These are phyloP conservation scores for Clarias batrachus DNA, from an alignment of 2,113 vertebrate species.

Conservation along the genomic window DNA sequence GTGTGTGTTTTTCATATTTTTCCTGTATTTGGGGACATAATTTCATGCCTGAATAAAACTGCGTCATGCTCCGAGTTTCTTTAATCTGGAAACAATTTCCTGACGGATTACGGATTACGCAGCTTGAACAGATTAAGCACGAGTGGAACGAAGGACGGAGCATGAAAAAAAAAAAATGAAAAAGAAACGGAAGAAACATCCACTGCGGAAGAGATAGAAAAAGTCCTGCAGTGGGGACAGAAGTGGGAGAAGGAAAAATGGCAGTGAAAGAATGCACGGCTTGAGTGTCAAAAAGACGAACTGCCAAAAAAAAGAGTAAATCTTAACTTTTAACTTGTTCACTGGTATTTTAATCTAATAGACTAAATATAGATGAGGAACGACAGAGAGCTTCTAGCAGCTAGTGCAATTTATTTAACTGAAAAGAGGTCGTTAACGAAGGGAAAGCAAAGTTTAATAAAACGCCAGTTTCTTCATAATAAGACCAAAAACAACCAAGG, in stretches of 20 bases:
- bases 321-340: not conserved
- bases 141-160: conserved; percentile 15
- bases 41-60: conserved; percentile 38
- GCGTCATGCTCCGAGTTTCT: conserved; percentile 30
- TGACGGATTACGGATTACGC: conserved; percentile 35
- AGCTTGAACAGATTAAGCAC: conserved; percentile 35
- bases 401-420: not conserved
- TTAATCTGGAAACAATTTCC: conserved; percentile 39
- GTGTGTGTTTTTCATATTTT: conserved; percentile 27
- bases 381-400: not conserved
- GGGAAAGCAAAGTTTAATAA: not conserved
- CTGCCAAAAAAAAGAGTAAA: no score
- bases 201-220: not conserved
- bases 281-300: not conserved
- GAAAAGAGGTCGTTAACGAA: not conserved
- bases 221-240: not conserved
- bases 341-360: not conserved
- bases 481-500: not conserved
- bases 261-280: not conserved
- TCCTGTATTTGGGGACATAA: conserved; percentile 7
- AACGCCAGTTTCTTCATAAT: not conserved
- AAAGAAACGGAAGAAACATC: conserved; percentile 7
- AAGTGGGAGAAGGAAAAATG: not conserved
- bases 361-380: not conserved
- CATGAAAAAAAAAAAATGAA: not conserved